Conservation (phyloP, 2,888 invertebrate genomes). For the Abrostola triplasia region DNA sequence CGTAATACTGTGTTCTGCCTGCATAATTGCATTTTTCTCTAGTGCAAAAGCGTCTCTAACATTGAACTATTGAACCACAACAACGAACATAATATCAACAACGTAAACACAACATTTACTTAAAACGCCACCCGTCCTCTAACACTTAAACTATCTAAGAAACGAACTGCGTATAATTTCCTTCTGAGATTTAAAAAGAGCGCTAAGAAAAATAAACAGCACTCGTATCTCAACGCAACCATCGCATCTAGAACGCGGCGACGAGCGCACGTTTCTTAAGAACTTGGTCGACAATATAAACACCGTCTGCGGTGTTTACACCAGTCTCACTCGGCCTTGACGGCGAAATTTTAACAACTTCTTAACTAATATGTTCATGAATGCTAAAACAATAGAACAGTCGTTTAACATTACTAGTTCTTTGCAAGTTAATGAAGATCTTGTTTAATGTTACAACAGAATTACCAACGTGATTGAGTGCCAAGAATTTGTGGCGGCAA, state of each 20-base stretch:
- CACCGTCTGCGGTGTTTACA: slow-evolving; percentile 77
- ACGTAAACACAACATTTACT: slow-evolving; percentile 52
- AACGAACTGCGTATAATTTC: slow-evolving; percentile 78
- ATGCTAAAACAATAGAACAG: slow-evolving; percentile 42
- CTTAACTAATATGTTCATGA: slow-evolving; percentile 23
- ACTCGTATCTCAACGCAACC: slow-evolving; percentile 82
- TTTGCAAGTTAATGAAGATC: slow-evolving; percentile 42
- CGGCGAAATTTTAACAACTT: slow-evolving; percentile 68
- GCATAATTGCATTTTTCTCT: not conserved
- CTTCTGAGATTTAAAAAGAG: slow-evolving; percentile 76
- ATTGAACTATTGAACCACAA: slow-evolving; percentile 2
- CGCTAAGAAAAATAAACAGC: slow-evolving; percentile 81
- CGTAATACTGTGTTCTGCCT: too few species aligned
- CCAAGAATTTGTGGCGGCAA: slow-evolving; percentile 44
- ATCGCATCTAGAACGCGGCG: slow-evolving; percentile 79
- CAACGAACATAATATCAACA: slow-evolving; percentile 26
- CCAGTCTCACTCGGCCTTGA: slow-evolving; percentile 62
- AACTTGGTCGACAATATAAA: slow-evolving; percentile 77
- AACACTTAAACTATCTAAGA: slow-evolving; percentile 72
- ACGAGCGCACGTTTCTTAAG: slow-evolving; percentile 79
- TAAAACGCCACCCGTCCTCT: slow-evolving; percentile 47
- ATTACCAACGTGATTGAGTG: slow-evolving; percentile 49
- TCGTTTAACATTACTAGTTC: slow-evolving; percentile 38
- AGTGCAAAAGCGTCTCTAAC: not conserved
- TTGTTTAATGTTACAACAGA: slow-evolving; percentile 50